phyloP scores from a whole-genome alignment of 2,797 vertebrate genomes.

The Cynodonichthys magdalenae region DNA sequence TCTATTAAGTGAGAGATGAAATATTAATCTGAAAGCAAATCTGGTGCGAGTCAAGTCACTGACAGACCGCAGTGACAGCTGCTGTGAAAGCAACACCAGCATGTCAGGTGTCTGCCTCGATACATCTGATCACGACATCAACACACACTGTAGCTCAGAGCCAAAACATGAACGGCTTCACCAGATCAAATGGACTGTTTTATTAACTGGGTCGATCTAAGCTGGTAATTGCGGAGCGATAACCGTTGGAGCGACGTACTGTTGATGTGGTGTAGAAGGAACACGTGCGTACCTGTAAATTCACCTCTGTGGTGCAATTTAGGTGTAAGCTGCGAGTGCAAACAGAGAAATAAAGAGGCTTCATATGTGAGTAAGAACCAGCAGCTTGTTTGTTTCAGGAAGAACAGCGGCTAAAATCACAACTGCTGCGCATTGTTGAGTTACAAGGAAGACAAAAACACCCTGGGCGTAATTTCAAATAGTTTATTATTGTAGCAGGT shows the following conservation, averaged over 20 bases:
- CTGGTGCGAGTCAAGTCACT: constrained; percentile 64
- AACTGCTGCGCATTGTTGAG: constrained; percentile 13
- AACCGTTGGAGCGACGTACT: constrained; percentile 20
- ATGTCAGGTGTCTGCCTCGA: constrained; percentile 68
- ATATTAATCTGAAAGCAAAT: constrained; percentile 71
- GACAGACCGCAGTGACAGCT: constrained; percentile 69
- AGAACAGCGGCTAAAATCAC: constrained; percentile 1
- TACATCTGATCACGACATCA: constrained; percentile 66
- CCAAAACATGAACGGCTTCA: constrained; percentile 52
- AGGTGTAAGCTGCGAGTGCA: neutral
- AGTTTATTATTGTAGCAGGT: too few species aligned
- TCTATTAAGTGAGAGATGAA: constrained; percentile 75
- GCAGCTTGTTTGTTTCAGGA: constrained; percentile 7
- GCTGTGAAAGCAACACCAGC: constrained; percentile 62
- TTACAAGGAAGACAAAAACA: constrained; percentile 28
- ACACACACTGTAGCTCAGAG: constrained; percentile 45
- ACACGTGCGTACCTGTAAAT: neutral
- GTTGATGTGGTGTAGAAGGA: constrained; percentile 42
- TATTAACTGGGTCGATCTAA: constrained; percentile 56
- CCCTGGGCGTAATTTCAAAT: neutral
- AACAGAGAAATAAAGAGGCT: neutral
- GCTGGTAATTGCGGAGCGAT: constrained; percentile 45
- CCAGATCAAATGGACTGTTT: constrained; percentile 65
- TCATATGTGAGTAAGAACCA: neutral
- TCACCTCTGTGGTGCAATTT: constrained; percentile 10